Evolutionary conservation across 2,797 vertebrate genomes (phyloP).

Genomic region (Malacoctenus gilli): DNA sequence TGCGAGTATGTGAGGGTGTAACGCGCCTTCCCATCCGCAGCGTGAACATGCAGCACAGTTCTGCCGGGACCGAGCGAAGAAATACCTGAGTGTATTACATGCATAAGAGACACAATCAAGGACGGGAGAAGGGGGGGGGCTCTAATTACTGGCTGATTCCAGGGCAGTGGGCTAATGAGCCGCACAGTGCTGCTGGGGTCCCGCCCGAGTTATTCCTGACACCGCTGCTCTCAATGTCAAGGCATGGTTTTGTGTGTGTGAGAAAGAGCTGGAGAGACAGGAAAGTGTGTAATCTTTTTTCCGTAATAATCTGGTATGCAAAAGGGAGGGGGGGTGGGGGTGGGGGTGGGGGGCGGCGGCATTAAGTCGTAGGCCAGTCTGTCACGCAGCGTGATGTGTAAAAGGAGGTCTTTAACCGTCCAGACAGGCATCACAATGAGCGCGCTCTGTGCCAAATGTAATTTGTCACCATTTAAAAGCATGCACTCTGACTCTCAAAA

Average conservation of each 20-base stretch:
- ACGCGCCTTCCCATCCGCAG: conserved; percentile 13
- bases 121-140: conserved; percentile 65
- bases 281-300: conserved; percentile 35
- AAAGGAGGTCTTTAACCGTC: conserved; percentile 42
- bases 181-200: conserved; percentile 64
- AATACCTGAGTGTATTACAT: conserved; percentile 53
- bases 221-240: conserved; percentile 30
- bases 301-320: conserved; percentile 51
- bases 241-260: conserved; percentile 19
- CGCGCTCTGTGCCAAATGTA: conserved; percentile 11
- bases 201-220: conserved; percentile 66
- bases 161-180: conserved; percentile 77
- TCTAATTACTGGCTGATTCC: conserved; percentile 70
- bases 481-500: too few relatives aligned
- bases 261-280: background rate
- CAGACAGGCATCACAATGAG: conserved; percentile 33
- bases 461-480: conserved; percentile 11
- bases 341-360: too few relatives aligned
- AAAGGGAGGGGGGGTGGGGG: conserved; percentile 35
- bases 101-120: conserved; percentile 58
- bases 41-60: conserved; percentile 39
- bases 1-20: background rate
- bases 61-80: conserved; percentile 46
- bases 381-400: conserved; percentile 1
- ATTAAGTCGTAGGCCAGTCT: background rate